Base-by-base conservation (phyloP, 2,113 vertebrate species). In the Gobiocypris rarus region DNA sequence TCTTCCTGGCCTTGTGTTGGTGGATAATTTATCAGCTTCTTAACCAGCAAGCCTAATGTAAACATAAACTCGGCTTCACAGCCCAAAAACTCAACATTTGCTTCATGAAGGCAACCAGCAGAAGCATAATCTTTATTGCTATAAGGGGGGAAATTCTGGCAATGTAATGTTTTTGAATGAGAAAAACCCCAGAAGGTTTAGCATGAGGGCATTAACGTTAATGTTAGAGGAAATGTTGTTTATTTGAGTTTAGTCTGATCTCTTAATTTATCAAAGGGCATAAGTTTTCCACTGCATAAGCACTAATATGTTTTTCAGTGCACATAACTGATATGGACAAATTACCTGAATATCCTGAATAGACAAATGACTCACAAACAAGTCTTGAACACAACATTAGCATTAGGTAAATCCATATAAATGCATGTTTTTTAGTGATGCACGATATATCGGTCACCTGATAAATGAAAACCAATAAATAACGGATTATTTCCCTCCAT, bases 41-140 rank as follows among this genome's bases (percentile, higher is more conserved):
- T 63, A 80, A 70, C 59, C 70, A 81, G 56, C 69, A 70, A 26
- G 13, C 24, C 45, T 63, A 70, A 81, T 24, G 79, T 83, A 83
- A 76, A 70, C 75, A 85, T 31, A 50, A 19, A 81, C 65, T 85
- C 11, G 24, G n/a, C 69, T 83, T 73, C 34, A 78, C 45, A 70
- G 22, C 52, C 73, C 82, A 61, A 78, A 81, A 75, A 48, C 59
- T 84, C 48, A 9, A 45, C 17, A 65, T 75, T 61, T 61, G 4
- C 69, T 80, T 61, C 13, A 15, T 43, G 56, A 78, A 17, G 38
- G 56, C 56, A 58, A 41, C 3, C 45, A 19, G 2, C 28, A 59
- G 52, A 58, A 59, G 19, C 50, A 41, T n/a, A 58, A 22, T 54
- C 10, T 78, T 43, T 59, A 41, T 61, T 78, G 6, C 8, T 61